Base-by-base conservation (phyloP, 2,113 vertebrate genomes). In the Tychaedon coryphoeus region DNA sequence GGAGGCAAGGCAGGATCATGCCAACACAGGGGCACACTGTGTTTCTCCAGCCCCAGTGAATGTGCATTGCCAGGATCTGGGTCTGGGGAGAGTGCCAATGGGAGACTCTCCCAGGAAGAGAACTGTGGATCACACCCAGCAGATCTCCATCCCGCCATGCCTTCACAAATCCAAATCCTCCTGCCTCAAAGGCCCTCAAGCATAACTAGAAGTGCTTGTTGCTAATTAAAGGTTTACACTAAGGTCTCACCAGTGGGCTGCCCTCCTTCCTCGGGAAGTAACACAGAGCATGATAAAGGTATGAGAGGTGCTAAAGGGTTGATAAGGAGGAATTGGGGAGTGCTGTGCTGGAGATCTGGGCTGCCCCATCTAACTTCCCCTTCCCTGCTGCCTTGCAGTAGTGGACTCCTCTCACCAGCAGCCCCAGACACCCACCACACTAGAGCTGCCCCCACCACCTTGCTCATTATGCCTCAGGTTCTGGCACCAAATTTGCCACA, bases 11-110 rank as follows among this genome's bases (percentile, higher is more conserved):
- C 10, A 58, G 43, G 67, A 65, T 24, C 33, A 2, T 10, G 20
- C 31, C 54, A 76, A 54, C 33, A 12, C 43, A 83, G 45, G 64
- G 72, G 36, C 29, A 86, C 8, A 5, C 4, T 17, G 12, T 10
- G 25, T 8, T 79, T 56, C 31, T 66, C 40, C 57, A 83, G 58
- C 7, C 43, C 6, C 20, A 29, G 17, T 4, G 6, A 67, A 28
- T 6, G 4, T 19, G 19, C 26, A 14, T 3, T 40, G 15, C 12
- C 64, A 65, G 42, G 31, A 61, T 8, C 18, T 19, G 40, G n/a
- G 23, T 6, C 9, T 76, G 36, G 8, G 12, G 19, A 50, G 60
- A 0, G 0, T 73, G 45, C 26, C 0, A 1, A 1, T 6, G 12
- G 11, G 29, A 91, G 12, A 67, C 7, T 6, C 13, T 40, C 10